Conservation (phyloP, 37 sponge, comb jelly and placozoan species). For the Oopsacas minuta region DNA sequence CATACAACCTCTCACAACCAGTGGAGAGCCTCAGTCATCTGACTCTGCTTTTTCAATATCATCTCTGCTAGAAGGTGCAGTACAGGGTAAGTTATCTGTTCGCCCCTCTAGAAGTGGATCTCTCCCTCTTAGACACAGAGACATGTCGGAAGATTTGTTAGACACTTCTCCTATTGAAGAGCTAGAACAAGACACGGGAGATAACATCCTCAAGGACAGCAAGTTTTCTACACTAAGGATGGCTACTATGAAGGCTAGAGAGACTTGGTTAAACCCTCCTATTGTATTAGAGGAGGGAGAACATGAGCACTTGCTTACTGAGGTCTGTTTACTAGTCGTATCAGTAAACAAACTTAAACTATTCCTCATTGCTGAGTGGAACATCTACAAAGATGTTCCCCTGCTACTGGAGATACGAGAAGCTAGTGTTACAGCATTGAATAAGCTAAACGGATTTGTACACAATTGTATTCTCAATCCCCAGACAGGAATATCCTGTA, state of each 20-base stretch:
- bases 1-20: neutral
- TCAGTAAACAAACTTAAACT: neutral
- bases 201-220: neutral
- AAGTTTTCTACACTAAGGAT: neutral
- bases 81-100: neutral
- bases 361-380: neutral
- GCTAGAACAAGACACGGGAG: neutral
- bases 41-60: neutral
- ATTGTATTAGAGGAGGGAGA: neutral
- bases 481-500: neutral
- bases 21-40: neutral
- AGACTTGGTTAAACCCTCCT: neutral
- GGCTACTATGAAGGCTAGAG: neutral
- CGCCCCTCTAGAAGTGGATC: neutral
- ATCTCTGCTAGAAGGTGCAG: neutral
- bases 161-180: neutral
- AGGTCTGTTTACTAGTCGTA: slow-evolving; percentile 9
- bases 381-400: neutral
- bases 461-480: slow-evolving; percentile 10
- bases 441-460: neutral
- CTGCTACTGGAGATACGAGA: neutral
- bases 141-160: neutral
- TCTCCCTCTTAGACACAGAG: neutral
- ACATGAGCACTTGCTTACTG: neutral
- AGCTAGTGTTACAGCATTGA: neutral